Evolutionary conservation across 2,797 vertebrate genomes (phyloP).

Genomic region (Aselliscus stoliczkanus): DNA sequence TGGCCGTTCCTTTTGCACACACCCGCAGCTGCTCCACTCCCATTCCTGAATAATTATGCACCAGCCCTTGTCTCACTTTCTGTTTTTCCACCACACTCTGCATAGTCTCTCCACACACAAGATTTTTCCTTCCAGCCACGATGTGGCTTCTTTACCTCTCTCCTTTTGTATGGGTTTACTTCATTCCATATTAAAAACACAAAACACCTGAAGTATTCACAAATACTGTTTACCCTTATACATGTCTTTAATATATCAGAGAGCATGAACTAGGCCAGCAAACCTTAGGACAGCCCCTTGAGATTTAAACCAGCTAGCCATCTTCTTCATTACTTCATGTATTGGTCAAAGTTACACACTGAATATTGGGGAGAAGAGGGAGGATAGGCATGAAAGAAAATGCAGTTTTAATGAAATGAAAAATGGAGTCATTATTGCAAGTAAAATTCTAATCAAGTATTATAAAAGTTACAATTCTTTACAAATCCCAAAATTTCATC

Average conservation of each 20-base stretch:
- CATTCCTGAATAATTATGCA: slow-evolving; percentile 1
- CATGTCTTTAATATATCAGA: slow-evolving; percentile 10
- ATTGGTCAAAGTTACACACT: slow-evolving; percentile 8
- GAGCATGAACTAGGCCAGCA: background rate
- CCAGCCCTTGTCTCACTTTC: background rate
- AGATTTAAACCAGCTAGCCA: slow-evolving; percentile 28
- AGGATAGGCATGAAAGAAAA: slow-evolving; percentile 16
- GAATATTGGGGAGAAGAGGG: background rate
- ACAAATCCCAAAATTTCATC: background rate
- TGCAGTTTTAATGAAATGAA: background rate
- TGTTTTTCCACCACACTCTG: background rate
- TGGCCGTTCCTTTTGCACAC: background rate
- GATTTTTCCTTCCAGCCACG: slow-evolving; percentile 27
- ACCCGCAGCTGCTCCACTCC: background rate
- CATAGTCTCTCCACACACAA: background rate
- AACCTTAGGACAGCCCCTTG: background rate
- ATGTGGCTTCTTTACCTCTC: background rate
- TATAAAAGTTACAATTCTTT: background rate
- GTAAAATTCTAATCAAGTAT: background rate
- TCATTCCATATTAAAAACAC: slow-evolving; percentile 41
- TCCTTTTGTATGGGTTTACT: slow-evolving; percentile 33
- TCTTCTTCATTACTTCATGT: slow-evolving; percentile 15
- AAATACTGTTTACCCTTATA: background rate
- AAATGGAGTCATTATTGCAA: background rate
- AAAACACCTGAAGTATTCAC: slow-evolving; percentile 17